These are phyloP conservation scores for Whitmania pigra DNA, from an alignment of 1,140 invertebrate species.

Conservation along the genomic window DNA sequence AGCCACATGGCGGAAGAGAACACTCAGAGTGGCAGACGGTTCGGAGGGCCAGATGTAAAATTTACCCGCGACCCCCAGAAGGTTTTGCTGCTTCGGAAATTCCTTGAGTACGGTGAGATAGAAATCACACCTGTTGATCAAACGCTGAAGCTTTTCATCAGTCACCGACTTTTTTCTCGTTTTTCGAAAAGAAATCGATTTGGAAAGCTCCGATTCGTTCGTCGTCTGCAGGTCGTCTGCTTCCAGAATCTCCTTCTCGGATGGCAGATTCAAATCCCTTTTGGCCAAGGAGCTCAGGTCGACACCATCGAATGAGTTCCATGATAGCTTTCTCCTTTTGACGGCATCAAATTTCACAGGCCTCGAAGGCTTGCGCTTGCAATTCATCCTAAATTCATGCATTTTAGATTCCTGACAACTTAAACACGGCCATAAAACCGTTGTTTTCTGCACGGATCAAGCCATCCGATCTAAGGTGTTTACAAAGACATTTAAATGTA, in stretches of 20 bases:
- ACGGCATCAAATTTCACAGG: conserved; percentile 30
- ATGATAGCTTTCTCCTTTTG: conserved; percentile 31
- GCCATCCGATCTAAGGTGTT: too few species aligned
- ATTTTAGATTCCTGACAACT: background rate
- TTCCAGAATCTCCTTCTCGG: conserved; percentile 22
- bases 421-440: background rate
- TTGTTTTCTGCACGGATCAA: background rate
- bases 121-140: conserved; percentile 19
- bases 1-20: conserved; percentile 39
- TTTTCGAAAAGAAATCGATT: background rate
- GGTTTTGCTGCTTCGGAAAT: conserved; percentile 23
- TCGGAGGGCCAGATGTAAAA: conserved; percentile 27
- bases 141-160: background rate
- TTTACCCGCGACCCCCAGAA: conserved; percentile 27
- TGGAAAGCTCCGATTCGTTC: conserved; percentile 1
- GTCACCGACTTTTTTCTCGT: background rate
- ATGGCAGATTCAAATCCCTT: conserved; percentile 26
- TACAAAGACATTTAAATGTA: too few species aligned
- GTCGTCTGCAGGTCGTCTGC: conserved; percentile 25
- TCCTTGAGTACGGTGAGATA: conserved; percentile 25
- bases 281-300: conserved; percentile 28
- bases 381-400: conserved; percentile 28
- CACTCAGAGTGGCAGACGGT: conserved; percentile 13
- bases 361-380: conserved; percentile 32
- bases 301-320: conserved; percentile 31